These are phyloP conservation scores for Steinernema feltiae DNA, from an alignment of 1,140 invertebrate genomes.

Conservation along the genomic window DNA sequence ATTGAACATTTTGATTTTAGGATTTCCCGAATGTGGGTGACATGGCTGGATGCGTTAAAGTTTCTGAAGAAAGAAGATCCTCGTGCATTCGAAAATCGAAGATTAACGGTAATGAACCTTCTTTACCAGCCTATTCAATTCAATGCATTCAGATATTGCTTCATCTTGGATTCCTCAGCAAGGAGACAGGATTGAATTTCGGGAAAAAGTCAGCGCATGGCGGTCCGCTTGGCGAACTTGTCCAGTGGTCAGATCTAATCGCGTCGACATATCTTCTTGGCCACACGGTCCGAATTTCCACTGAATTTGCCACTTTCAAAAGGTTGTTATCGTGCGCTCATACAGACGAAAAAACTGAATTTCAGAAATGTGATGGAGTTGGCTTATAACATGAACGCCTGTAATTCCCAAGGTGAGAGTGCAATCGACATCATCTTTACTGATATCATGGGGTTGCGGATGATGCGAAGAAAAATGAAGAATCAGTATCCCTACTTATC, in stretches of 20 bases:
- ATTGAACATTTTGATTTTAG: too few relatives aligned
- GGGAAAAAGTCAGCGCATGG: slow-evolving; percentile 59
- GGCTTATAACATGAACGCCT: not conserved
- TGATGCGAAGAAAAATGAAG: slow-evolving; percentile 57
- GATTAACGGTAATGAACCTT: not conserved
- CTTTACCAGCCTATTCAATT: not conserved
- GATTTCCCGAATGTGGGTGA: slow-evolving; percentile 58
- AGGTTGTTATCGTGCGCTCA: slow-evolving; percentile 45
- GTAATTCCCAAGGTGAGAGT: not conserved
- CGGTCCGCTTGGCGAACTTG: slow-evolving; percentile 60
- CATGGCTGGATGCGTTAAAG: slow-evolving; percentile 53
- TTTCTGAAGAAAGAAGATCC: slow-evolving; percentile 49
- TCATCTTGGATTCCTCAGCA: slow-evolving; percentile 59
- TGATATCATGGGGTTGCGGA: slow-evolving; percentile 58
- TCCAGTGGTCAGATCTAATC: slow-evolving; percentile 61
- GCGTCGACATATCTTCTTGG: slow-evolving; percentile 59
- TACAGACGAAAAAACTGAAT: not conserved
- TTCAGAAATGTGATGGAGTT: not conserved
- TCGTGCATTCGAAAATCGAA: slow-evolving; percentile 27
- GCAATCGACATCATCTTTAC: slow-evolving; percentile 58
- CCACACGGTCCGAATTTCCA: slow-evolving; percentile 60
- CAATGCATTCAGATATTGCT: slow-evolving; percentile 57
- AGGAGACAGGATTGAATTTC: slow-evolving; percentile 60
- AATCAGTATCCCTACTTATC: slow-evolving; percentile 57
- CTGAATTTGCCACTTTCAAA: slow-evolving; percentile 58